A percentile compares a stretch with the other conserved stretches of the same genome.
Conservation (phyloP, 1,140 invertebrate species). For the Drosophila tristis region DNA sequence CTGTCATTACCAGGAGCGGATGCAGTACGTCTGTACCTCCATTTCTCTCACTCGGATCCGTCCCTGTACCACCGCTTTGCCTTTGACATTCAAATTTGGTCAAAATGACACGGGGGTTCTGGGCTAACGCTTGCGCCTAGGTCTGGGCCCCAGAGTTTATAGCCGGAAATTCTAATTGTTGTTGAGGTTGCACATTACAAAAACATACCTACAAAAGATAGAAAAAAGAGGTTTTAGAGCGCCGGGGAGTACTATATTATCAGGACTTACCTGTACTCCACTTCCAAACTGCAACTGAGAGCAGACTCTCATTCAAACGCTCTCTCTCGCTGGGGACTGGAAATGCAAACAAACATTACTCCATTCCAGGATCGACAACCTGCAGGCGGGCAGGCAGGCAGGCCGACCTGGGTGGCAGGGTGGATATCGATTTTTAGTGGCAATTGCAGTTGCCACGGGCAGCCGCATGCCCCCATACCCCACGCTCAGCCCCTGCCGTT, state of each 20-base stretch:
- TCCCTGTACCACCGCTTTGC: constrained; percentile 24
- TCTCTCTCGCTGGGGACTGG: constrained; percentile 25
- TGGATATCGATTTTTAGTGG: constrained; percentile 75
- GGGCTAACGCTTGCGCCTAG: constrained; percentile 62
- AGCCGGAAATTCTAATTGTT: constrained; percentile 77
- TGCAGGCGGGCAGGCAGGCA: constrained; percentile 37
- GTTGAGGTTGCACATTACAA: constrained; percentile 33
- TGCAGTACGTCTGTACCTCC: too few species aligned
- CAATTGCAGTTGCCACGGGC: constrained; percentile 57
- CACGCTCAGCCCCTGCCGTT: constrained; percentile 47
- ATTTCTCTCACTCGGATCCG: constrained; percentile 10
- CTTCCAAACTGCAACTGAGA: constrained; percentile 34
- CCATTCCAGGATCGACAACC: constrained; percentile 74
- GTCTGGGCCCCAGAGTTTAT: constrained; percentile 55
- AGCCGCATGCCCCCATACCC: neutral
- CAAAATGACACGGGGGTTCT: constrained; percentile 64
- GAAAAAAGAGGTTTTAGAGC: constrained; percentile 16
- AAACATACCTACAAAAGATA: constrained; percentile 22
- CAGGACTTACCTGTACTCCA: constrained; percentile 42
- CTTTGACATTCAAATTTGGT: constrained; percentile 51
- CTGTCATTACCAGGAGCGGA: constrained; percentile 59
- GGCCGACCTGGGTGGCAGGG: constrained; percentile 44
- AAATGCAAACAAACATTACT: constrained; percentile 60
- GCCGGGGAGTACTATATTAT: constrained; percentile 22
- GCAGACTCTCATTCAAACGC: constrained; percentile 8